phyloP scores from a whole-genome alignment of 2,797 vertebrate species.

The Diplodus puntazzo region DNA sequence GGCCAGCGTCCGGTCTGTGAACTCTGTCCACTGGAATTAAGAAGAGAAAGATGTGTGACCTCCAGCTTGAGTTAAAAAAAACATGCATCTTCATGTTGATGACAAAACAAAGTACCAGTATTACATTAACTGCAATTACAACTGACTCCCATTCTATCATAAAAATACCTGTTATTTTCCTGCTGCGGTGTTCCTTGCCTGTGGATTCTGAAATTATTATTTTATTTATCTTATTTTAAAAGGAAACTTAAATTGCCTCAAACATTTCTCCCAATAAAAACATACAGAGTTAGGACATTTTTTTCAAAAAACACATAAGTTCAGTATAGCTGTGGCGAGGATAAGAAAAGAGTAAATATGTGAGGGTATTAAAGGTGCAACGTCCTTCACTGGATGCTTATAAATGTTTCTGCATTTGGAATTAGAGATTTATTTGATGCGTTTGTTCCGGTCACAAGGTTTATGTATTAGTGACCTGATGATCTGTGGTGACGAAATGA shows the following conservation, averaged over 20 bases:
- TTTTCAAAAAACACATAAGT: background rate
- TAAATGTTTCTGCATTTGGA: background rate
- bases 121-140: background rate
- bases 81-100: background rate
- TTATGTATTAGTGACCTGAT: constrained; percentile 16
- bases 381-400: constrained; percentile 6
- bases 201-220: too few species aligned
- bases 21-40: constrained; percentile 93
- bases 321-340: background rate
- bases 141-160: background rate
- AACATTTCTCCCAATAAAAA: background rate
- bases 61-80: constrained; percentile 13
- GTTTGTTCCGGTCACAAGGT: background rate
- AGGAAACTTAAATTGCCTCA: background rate
- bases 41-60: constrained; percentile 24
- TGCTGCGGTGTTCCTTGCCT: background rate
- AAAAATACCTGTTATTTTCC: background rate
- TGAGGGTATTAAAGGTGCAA: constrained; percentile 1
- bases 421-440: background rate
- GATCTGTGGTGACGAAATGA: background rate
- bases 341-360: background rate
- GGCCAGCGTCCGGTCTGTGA: constrained; percentile 94
- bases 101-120: background rate
- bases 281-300: background rate
- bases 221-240: background rate